phyloP scores from a whole-genome alignment of 2,797 vertebrate species.

The Ateles fusciceps region DNA sequence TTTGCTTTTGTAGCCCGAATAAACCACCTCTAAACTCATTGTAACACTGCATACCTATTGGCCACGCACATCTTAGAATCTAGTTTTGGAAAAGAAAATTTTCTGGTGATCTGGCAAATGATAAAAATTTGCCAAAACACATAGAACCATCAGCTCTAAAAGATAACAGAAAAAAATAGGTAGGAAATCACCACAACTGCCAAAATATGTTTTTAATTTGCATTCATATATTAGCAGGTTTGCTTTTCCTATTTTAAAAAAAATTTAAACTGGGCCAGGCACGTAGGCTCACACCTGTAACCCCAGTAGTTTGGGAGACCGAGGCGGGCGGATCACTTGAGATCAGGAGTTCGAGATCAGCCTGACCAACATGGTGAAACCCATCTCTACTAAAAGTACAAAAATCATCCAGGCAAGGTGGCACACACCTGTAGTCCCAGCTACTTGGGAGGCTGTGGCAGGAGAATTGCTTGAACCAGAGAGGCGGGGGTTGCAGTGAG shows the following conservation, averaged over 20 bases:
- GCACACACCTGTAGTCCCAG: background rate
- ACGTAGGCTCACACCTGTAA: background rate
- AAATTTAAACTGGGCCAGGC: background rate
- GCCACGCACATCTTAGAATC: background rate
- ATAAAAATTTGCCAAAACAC: constrained; percentile 47
- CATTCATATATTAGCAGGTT: background rate
- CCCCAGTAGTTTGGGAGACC: background rate
- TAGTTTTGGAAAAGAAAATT: constrained; percentile 39
- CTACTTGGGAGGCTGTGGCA: background rate
- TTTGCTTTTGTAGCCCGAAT: background rate
- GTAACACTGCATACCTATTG: background rate
- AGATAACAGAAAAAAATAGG: constrained; percentile 16
- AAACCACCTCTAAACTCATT: constrained; percentile 19
- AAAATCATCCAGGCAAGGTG: background rate
- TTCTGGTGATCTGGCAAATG: constrained; percentile 6
- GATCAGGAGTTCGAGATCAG: background rate
- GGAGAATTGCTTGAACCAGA: background rate
- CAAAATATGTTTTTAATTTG: constrained; percentile 30
- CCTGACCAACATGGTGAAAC: background rate
- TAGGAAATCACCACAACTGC: background rate
- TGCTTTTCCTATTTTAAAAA: background rate
- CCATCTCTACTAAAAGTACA: background rate
- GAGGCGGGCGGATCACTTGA: background rate
- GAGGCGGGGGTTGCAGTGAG: background rate
- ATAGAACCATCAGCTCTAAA: constrained; percentile 8